Conservation (phyloP, 1,140 invertebrate genomes). For the Cotesia typhae region DNA sequence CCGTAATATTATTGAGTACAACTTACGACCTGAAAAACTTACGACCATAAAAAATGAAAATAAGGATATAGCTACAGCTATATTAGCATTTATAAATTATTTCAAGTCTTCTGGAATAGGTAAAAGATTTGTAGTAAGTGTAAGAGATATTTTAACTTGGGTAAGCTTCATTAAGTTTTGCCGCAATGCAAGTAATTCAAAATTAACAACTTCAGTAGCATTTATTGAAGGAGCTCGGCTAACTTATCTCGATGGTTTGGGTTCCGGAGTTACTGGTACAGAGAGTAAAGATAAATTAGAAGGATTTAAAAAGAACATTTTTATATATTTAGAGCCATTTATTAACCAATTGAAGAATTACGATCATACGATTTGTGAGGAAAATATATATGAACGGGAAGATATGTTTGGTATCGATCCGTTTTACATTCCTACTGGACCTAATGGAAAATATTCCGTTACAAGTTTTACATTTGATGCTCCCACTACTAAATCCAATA, state of each 20-base stretch:
- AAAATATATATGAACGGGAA: slow-evolving; percentile 12
- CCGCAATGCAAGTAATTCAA: slow-evolving; percentile 53
- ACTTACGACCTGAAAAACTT: slow-evolving; percentile 66
- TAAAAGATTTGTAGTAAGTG: slow-evolving; percentile 84
- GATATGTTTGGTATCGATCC: slow-evolving; percentile 75
- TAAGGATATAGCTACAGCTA: slow-evolving; percentile 71
- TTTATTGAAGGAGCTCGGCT: slow-evolving; percentile 90
- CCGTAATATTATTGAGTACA: slow-evolving; percentile 79
- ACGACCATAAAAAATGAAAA: slow-evolving; percentile 62
- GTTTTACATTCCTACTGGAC: slow-evolving; percentile 73
- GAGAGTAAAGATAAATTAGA: slow-evolving; percentile 68
- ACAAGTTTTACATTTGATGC: slow-evolving; percentile 79
- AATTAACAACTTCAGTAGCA: slow-evolving; percentile 69
- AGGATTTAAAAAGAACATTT: slow-evolving; percentile 64
- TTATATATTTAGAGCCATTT: slow-evolving; percentile 61
- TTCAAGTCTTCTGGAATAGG: slow-evolving; percentile 78
- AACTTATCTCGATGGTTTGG: slow-evolving; percentile 91
- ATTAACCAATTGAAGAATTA: slow-evolving; percentile 14
- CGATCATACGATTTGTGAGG: slow-evolving; percentile 36
- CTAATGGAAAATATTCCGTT: slow-evolving; percentile 43
- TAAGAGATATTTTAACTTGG: slow-evolving; percentile 94
- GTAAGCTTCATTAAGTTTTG: slow-evolving; percentile 87
- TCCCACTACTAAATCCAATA: slow-evolving; percentile 85
- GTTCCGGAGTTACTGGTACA: slow-evolving; percentile 73
- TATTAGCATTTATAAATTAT: slow-evolving; percentile 85